Percentiles rank a stretch among this genome's conserved stretches.
These are phyloP conservation scores for Girardinichthys multiradiatus DNA, from an alignment of 2,113 vertebrate species.

Conservation along the genomic window DNA sequence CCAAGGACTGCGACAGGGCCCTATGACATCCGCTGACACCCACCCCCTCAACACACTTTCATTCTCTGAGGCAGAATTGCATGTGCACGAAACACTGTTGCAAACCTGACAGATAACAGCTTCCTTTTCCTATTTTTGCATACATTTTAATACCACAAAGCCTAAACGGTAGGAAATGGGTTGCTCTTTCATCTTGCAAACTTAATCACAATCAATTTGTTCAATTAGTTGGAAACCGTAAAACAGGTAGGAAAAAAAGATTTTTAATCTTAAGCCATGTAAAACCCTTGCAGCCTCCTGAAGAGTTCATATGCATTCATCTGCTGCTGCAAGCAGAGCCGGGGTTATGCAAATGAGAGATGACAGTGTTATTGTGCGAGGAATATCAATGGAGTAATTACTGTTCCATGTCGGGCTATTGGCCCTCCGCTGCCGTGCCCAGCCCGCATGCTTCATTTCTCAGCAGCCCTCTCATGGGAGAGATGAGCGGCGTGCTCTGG, in stretches of 20 bases:
- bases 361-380: conserved; percentile 99
- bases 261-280: conserved; percentile 77
- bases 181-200: conserved; percentile 37
- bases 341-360: conserved; percentile 98
- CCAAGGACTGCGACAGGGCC: conserved; percentile 73
- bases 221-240: conserved; percentile 32
- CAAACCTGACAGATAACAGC: conserved; percentile 45
- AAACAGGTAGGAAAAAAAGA: conserved; percentile 42
- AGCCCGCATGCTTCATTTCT: conserved; percentile 95
- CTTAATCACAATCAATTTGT: conserved; percentile 59
- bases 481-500: conserved; percentile 90
- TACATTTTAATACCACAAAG: conserved; percentile 45
- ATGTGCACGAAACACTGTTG: conserved; percentile 29
- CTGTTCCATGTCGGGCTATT: conserved; percentile 92
- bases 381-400: conserved; percentile 99
- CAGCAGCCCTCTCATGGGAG: conserved; percentile 90
- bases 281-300: conserved; percentile 84
- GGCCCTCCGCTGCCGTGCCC: conserved; percentile 75
- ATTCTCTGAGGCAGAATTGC: conserved; percentile 42
- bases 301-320: conserved; percentile 90
- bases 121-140: conserved; percentile 45
- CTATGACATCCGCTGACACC: conserved; percentile 77
- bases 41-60: conserved; percentile 63
- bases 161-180: conserved; percentile 23
- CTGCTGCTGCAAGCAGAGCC: conserved; percentile 80